Conservation (phyloP, 2,888 invertebrate genomes). For the Crematogaster levior region DNA sequence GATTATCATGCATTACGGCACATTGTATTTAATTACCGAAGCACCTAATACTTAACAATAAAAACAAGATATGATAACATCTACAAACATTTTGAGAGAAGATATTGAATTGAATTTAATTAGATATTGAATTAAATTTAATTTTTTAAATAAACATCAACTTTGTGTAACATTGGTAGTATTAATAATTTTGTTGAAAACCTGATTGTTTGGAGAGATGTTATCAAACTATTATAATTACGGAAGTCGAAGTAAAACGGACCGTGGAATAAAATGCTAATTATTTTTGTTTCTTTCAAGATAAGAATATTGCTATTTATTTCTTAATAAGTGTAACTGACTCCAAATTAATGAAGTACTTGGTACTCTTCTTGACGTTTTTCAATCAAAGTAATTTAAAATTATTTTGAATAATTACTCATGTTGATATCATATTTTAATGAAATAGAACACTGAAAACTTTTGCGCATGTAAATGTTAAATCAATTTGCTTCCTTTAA, state of each 20-base stretch:
- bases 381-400: background rate
- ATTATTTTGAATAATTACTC: background rate
- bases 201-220: background rate
- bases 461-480: background rate
- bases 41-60: background rate
- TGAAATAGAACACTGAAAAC: background rate
- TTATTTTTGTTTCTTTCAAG: background rate
- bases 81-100: background rate
- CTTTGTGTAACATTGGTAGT: background rate
- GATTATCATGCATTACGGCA: background rate
- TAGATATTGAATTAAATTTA: no score
- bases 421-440: background rate
- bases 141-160: background rate
- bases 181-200: slow-evolving; percentile 1
- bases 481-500: background rate
- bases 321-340: background rate
- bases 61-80: background rate
- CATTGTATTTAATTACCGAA: background rate
- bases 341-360: background rate
- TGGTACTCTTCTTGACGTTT: no score
- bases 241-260: background rate
- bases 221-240: slow-evolving; percentile 2
- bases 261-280: background rate
- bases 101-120: no score
- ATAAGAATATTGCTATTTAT: background rate